Evolutionary conservation across 1,140 invertebrate species (phyloP).

Genomic region (Phocides pigmalion): DNA sequence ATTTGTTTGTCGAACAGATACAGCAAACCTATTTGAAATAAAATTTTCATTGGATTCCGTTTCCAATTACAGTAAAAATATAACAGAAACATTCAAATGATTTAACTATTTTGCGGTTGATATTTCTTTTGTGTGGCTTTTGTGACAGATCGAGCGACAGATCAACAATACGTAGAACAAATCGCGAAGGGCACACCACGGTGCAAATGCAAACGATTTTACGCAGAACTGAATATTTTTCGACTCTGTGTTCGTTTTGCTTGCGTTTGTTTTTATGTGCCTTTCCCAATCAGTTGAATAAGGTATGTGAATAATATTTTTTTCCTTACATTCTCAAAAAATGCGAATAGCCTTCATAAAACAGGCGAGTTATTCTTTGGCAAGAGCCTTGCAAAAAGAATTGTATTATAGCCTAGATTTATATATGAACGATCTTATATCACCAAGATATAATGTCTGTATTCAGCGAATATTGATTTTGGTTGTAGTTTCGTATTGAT

Average conservation of each 20-base stretch:
- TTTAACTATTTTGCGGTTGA: too few relatives aligned
- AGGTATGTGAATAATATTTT: slow-evolving; percentile 25
- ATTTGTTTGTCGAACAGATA: too few relatives aligned
- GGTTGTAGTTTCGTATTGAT: too few relatives aligned
- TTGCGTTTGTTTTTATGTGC: slow-evolving; percentile 31
- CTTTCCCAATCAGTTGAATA: slow-evolving; percentile 15
- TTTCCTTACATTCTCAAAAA: slow-evolving; percentile 22
- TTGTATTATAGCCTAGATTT: too few relatives aligned
- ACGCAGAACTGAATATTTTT: slow-evolving; percentile 36
- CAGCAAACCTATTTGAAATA: too few relatives aligned
- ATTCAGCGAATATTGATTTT: too few relatives aligned
- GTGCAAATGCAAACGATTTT: slow-evolving; percentile 42
- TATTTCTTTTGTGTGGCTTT: too few relatives aligned
- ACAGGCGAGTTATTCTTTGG: slow-evolving; percentile 8
- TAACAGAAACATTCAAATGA: too few relatives aligned
- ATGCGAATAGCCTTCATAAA: slow-evolving; percentile 7
- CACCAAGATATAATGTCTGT: too few relatives aligned
- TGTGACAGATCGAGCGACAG: background rate
- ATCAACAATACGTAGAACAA: background rate
- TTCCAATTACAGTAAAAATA: too few relatives aligned
- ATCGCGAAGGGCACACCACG: slow-evolving; percentile 21
- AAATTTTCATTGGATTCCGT: too few relatives aligned
- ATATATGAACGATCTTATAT: too few relatives aligned
- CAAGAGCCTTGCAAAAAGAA: background rate
- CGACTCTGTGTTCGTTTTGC: slow-evolving; percentile 19